These are phyloP conservation scores for Catostomus latipinnis DNA, from an alignment of 2,797 vertebrate genomes.

Conservation along the genomic window DNA sequence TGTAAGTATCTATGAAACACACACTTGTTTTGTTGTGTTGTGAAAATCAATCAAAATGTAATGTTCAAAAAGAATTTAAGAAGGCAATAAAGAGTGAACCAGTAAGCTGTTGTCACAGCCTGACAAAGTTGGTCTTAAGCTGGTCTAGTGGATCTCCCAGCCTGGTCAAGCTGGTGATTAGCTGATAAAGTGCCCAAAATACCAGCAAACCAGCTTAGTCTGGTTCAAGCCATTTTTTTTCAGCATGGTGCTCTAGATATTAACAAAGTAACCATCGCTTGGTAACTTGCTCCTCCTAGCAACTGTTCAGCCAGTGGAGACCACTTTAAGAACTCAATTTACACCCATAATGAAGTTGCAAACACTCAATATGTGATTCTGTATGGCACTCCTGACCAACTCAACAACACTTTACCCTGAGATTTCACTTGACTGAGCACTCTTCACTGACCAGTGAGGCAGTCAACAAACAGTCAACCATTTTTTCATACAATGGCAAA, in stretches of 20 bases:
- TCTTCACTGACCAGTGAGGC: conserved; percentile 43
- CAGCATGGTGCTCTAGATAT: not conserved
- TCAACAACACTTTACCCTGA: conserved; percentile 30
- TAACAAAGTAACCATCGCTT: not conserved
- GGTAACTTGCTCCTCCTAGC: not conserved
- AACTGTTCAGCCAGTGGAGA: conserved; percentile 4
- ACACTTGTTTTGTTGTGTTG: no score
- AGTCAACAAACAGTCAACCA: conserved; percentile 45
- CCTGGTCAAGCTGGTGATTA: no score
- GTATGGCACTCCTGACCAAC: conserved; percentile 35
- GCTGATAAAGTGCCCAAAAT: no score
- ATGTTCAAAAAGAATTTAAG: no score
- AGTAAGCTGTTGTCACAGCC: no score
- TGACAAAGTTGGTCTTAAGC: no score
- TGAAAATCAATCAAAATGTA: no score
- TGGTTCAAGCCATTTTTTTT: no score
- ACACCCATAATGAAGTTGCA: conserved; percentile 40
- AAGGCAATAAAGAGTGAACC: no score
- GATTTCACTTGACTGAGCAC: conserved; percentile 27
- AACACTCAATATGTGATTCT: conserved; percentile 25
- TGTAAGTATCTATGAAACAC: no score
- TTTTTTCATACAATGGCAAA: conserved; percentile 48
- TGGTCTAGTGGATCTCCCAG: no score
- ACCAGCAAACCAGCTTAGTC: no score
- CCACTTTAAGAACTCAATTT: conserved; percentile 26